Conservation (phyloP, 2,113 vertebrate genomes). For the Alethe castanea region DNA sequence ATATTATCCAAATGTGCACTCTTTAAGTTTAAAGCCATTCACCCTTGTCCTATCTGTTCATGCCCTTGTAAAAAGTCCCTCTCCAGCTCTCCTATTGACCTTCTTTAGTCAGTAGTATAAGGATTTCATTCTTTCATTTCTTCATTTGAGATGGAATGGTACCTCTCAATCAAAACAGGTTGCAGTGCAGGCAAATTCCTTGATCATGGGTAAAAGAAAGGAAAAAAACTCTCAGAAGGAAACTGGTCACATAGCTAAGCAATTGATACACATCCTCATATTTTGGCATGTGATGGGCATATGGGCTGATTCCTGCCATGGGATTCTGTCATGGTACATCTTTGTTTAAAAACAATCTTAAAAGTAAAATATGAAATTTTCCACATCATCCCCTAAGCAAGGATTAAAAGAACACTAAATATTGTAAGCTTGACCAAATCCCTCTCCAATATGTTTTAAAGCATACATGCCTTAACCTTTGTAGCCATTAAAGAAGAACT, state of each 20-base stretch:
- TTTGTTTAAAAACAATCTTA: not conserved
- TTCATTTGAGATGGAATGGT: not conserved
- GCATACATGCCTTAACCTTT: not conserved
- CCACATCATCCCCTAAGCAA: not conserved
- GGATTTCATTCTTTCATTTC: not conserved
- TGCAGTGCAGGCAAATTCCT: not conserved
- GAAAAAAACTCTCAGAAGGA: not conserved
- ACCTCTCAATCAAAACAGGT: not conserved
- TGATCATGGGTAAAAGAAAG: not conserved
- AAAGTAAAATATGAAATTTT: not conserved
- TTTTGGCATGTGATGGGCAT: not conserved
- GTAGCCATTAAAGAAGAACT: not conserved
- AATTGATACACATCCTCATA: not conserved
- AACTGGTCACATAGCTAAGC: not conserved
- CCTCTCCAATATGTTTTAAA: not conserved
- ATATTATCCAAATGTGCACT: not conserved
- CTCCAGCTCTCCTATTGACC: not conserved
- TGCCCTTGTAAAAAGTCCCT: not conserved
- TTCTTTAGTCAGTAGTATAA: not conserved
- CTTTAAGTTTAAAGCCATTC: not conserved
- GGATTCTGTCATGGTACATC: not conserved
- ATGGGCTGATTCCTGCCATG: not conserved
- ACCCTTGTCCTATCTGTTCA: not conserved
- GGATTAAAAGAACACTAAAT: not conserved
- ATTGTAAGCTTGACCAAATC: not conserved